phyloP scores from a whole-genome alignment of 2,888 invertebrate genomes.

The Mesochorus sp. region DNA sequence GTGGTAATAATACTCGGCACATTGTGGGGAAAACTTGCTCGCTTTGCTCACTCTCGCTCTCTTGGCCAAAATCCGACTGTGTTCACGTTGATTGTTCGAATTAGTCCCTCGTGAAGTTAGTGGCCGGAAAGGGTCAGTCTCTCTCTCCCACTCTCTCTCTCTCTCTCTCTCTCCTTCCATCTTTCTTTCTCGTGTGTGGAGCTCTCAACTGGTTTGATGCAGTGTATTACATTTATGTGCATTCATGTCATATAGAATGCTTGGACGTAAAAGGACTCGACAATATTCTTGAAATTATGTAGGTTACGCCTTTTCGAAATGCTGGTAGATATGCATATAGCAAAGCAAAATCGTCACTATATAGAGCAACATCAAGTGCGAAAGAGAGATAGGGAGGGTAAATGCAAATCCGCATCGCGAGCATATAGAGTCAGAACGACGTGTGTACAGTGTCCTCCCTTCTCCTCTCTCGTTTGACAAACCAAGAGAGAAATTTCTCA shows the following conservation, averaged over 20 bases:
- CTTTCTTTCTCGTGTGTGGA: slow-evolving; percentile 41
- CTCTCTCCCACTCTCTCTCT: too few relatives aligned
- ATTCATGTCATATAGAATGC: background rate
- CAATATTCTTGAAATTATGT: background rate
- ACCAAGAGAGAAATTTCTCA: slow-evolving; percentile 70
- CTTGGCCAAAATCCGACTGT: slow-evolving; percentile 1
- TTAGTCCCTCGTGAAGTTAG: slow-evolving; percentile 38
- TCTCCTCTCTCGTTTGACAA: slow-evolving; percentile 41
- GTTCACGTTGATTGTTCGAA: slow-evolving; percentile 36
- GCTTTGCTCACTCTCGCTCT: background rate
- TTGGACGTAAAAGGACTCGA: background rate
- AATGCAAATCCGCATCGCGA: slow-evolving; percentile 1
- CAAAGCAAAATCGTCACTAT: slow-evolving; percentile 15
- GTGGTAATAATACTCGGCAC: slow-evolving; percentile 1
- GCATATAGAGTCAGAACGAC: background rate
- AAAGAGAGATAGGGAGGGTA: background rate
- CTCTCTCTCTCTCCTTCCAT: too few relatives aligned
- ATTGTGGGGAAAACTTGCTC: background rate
- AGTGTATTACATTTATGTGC: background rate
- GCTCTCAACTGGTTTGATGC: background rate
- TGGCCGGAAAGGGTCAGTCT: slow-evolving; percentile 42
- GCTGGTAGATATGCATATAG: background rate
- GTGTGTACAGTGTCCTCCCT: background rate
- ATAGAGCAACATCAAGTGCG: slow-evolving; percentile 30
- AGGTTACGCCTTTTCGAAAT: background rate